Conservation (phyloP, 2,797 vertebrate genomes). For the Malacoraja senta region DNA sequence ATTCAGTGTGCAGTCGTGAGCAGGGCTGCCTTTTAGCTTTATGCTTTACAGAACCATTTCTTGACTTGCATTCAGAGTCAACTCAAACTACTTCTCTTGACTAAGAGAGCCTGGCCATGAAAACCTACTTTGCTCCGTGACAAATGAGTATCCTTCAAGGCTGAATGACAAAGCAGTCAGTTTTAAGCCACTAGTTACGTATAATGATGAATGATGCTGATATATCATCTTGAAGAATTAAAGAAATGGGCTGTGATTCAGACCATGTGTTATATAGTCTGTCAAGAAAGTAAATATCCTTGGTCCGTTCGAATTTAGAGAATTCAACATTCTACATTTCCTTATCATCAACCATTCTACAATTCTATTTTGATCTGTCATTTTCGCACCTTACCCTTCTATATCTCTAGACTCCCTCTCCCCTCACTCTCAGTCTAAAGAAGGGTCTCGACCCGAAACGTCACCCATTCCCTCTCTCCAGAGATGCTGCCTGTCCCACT, state of each 20-base stretch:
- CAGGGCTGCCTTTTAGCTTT: too few relatives aligned
- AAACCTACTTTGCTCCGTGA: background rate
- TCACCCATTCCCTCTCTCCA: too few relatives aligned
- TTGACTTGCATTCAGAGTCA: background rate
- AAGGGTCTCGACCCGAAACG: too few relatives aligned
- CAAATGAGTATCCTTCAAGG: background rate
- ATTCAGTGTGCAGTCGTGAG: too few relatives aligned
- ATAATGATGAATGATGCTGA: background rate
- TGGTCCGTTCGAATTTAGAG: background rate
- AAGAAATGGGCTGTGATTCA: background rate
- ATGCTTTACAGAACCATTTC: background rate
- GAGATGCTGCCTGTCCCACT: too few relatives aligned
- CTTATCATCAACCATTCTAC: too few relatives aligned
- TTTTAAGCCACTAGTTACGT: background rate
- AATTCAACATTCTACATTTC: too few relatives aligned
- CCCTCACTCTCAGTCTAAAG: too few relatives aligned
- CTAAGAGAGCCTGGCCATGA: background rate
- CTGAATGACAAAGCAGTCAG: background rate
- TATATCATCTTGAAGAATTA: background rate
- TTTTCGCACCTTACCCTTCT: too few relatives aligned
- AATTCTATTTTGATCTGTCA: too few relatives aligned
- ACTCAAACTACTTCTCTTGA: background rate
- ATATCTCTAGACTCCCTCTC: too few relatives aligned
- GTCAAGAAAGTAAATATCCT: background rate
- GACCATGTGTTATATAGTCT: background rate